These are phyloP conservation scores for Allophyes oxyacanthae DNA, from an alignment of 2,888 invertebrate species.

Conservation along the genomic window DNA sequence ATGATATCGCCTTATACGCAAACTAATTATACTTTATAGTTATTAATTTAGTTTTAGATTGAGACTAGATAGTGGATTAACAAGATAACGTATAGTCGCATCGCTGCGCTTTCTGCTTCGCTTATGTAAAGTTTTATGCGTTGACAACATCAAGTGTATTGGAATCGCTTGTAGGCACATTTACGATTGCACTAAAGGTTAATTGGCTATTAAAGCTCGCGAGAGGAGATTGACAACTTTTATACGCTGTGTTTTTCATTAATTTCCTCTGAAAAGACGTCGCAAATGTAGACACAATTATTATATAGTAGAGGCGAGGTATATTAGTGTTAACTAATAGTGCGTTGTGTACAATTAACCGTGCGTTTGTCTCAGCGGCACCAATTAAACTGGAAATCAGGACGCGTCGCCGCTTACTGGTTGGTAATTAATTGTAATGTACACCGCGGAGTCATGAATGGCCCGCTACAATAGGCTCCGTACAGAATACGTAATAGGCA, in stretches of 20 bases:
- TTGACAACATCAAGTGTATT: constrained; percentile 24
- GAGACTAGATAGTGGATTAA: constrained; percentile 20
- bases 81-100: constrained; percentile 17
- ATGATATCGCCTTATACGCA: constrained; percentile 29
- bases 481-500: constrained; percentile 68
- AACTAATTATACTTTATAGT: constrained; percentile 41
- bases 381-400: constrained; percentile 71
- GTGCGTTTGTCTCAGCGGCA: constrained; percentile 55
- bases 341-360: constrained; percentile 59
- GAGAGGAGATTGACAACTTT: constrained; percentile 27
- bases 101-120: constrained; percentile 22
- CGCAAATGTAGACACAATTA: constrained; percentile 1
- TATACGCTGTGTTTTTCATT: constrained; percentile 9
- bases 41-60: constrained; percentile 34
- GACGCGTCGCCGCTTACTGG: constrained; percentile 62
- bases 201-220: constrained; percentile 35
- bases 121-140: constrained; percentile 22
- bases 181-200: constrained; percentile 44
- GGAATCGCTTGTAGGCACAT: constrained; percentile 30
- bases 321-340: constrained; percentile 21
- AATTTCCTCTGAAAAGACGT: constrained; percentile 7
- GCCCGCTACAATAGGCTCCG: constrained; percentile 67
- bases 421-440: constrained; percentile 75
- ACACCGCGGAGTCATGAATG: constrained; percentile 71
- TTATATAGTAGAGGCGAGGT: not conserved